A percentile compares a stretch with the other conserved stretches of the same genome.
phyloP scores from a whole-genome alignment of 2,113 vertebrate species.

The Pomatorhinus ruficollis region DNA sequence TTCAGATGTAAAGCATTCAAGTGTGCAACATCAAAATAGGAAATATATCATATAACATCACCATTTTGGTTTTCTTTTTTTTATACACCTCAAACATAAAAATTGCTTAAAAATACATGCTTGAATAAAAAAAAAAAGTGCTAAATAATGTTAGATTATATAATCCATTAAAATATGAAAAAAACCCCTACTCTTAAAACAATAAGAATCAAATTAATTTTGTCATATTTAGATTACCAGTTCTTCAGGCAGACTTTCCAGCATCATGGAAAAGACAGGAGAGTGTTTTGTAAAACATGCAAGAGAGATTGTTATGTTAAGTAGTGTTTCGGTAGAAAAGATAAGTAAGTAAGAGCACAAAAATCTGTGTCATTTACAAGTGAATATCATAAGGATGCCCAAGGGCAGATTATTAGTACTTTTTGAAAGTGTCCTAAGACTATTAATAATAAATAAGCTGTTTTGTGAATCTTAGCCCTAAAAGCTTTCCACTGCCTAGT shows the following conservation, averaged over 20 bases:
- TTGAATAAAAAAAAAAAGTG: neutral
- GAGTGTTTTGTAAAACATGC: neutral
- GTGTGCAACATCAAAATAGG: neutral
- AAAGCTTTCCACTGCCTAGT: constrained; percentile 9
- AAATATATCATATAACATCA: neutral
- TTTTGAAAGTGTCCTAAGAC: constrained; percentile 21
- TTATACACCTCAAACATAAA: neutral
- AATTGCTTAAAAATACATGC: neutral
- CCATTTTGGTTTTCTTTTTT: neutral
- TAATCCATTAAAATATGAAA: neutral
- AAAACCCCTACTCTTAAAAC: neutral
- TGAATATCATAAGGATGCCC: constrained; percentile 22
- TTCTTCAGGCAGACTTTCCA: neutral
- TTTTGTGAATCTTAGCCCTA: neutral
- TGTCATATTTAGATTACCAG: neutral
- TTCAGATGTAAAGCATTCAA: neutral
- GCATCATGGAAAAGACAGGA: neutral
- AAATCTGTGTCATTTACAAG: constrained; percentile 30
- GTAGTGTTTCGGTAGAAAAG: constrained; percentile 1
- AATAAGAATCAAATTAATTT: neutral
- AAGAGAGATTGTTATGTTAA: constrained; percentile 23
- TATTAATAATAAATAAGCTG: constrained; percentile 48
- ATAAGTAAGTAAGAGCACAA: constrained; percentile 19
- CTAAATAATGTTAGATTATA: neutral
- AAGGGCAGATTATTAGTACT: constrained; percentile 33